Conservation (phyloP, 2,113 vertebrate genomes). For the Gobiocypris rarus region DNA sequence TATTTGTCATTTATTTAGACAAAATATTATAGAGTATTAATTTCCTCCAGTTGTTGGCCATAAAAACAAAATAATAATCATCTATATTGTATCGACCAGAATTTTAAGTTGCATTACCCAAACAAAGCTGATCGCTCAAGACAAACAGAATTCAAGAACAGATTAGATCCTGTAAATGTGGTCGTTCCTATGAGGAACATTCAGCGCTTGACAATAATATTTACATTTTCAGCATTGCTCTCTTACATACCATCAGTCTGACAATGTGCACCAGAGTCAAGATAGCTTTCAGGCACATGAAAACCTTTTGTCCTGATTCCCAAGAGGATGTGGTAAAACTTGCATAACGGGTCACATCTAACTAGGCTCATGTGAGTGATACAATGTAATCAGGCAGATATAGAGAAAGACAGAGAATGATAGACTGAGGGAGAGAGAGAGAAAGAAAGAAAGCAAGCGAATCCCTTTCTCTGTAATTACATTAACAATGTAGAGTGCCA, state of each 20-base stretch:
- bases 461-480: constrained; percentile 26
- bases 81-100: neutral
- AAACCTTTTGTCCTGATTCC: constrained; percentile 25
- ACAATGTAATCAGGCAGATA: constrained; percentile 14
- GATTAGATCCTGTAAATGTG: neutral
- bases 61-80: neutral
- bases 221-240: constrained; percentile 44
- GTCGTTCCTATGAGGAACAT: neutral
- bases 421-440: constrained; percentile 25
- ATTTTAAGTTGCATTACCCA: neutral
- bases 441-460: neutral
- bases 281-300: constrained; percentile 12
- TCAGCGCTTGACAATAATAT: constrained; percentile 33
- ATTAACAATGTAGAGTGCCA: constrained; percentile 23
- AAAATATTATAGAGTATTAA: no score
- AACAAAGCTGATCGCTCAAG: neutral
- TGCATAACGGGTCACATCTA: constrained; percentile 19
- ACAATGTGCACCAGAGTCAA: neutral
- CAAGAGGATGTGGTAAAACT: constrained; percentile 1
- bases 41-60: no score
- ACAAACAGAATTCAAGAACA: neutral
- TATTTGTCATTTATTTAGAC: no score
- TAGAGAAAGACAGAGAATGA: constrained; percentile 36
- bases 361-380: constrained; percentile 50
- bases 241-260: constrained; percentile 23